Evolutionary conservation across 2,113 vertebrate genomes (phyloP).

Genomic region (Toxotes chatareus): DNA sequence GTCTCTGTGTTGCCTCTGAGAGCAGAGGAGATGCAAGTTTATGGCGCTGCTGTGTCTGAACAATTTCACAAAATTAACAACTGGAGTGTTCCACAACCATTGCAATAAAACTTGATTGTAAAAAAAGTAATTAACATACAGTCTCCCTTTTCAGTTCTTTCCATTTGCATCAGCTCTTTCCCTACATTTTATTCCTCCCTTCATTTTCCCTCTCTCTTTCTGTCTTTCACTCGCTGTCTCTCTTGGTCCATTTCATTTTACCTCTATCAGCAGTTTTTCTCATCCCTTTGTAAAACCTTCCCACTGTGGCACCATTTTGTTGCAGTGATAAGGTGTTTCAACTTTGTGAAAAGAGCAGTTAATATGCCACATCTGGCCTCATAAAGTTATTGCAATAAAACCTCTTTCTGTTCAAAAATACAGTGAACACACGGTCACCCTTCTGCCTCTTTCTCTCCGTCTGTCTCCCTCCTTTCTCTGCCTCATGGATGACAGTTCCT

Average conservation of each 20-base stretch:
- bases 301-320: constrained; percentile 23
- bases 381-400: constrained; percentile 46
- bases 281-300: constrained; percentile 15
- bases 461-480: constrained; percentile 35
- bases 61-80: constrained; percentile 38
- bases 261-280: constrained; percentile 44
- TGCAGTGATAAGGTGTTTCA: constrained; percentile 33
- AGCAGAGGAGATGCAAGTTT: constrained; percentile 33
- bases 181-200: background rate
- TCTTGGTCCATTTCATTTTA: constrained; percentile 58
- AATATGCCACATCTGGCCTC: constrained; percentile 51
- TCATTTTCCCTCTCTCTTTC: background rate
- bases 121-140: constrained; percentile 41
- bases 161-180: constrained; percentile 31
- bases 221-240: constrained; percentile 16
- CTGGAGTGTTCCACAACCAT: constrained; percentile 30
- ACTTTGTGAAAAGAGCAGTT: constrained; percentile 34
- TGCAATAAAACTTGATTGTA: constrained; percentile 44
- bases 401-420: constrained; percentile 55
- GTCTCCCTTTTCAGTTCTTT: constrained; percentile 19
- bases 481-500: constrained; percentile 66
- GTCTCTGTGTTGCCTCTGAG: constrained; percentile 7
- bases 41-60: constrained; percentile 12
- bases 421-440: constrained; percentile 27
- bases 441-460: background rate